Evolutionary conservation across 2,797 vertebrate genomes (phyloP).

Genomic region (Saxicola maurus): DNA sequence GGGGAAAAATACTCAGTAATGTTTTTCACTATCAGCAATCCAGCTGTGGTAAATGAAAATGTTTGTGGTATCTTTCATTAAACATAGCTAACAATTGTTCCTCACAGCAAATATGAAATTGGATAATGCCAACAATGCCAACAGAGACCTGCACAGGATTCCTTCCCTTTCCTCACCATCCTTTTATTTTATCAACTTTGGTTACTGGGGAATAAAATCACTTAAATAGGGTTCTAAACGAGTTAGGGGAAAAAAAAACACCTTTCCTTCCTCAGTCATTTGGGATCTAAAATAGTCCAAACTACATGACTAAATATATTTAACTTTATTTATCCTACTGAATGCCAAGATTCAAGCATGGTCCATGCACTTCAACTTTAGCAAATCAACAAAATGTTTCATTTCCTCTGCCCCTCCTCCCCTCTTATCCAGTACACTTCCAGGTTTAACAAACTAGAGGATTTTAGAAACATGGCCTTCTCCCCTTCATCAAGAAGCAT

Average conservation of each 20-base stretch:
- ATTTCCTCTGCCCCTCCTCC: not conserved
- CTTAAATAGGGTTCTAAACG: not conserved
- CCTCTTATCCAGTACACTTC: not conserved
- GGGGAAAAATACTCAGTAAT: not conserved
- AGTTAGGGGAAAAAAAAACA: rapidly evolving
- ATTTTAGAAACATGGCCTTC: not conserved
- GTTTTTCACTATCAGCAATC: not conserved
- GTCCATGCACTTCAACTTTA: not conserved
- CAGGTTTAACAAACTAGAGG: not conserved
- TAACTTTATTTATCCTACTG: not conserved
- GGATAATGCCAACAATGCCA: not conserved
- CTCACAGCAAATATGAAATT: not conserved
- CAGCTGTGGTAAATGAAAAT: not conserved
- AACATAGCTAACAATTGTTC: not conserved
- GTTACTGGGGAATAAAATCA: not conserved
- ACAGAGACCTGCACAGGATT: not conserved
- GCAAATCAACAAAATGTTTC: not conserved
- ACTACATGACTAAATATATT: not conserved
- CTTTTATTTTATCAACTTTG: not conserved
- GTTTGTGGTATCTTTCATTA: not conserved
- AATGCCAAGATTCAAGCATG: not conserved
- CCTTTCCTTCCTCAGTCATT: not conserved
- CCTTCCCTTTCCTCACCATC: not conserved
- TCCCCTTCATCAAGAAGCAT: not conserved
- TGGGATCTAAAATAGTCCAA: not conserved